A percentile compares a stretch with the other conserved stretches of the same genome.
Conservation (phyloP, 2,113 vertebrate species). For the Paramormyrops kingsleyae region DNA sequence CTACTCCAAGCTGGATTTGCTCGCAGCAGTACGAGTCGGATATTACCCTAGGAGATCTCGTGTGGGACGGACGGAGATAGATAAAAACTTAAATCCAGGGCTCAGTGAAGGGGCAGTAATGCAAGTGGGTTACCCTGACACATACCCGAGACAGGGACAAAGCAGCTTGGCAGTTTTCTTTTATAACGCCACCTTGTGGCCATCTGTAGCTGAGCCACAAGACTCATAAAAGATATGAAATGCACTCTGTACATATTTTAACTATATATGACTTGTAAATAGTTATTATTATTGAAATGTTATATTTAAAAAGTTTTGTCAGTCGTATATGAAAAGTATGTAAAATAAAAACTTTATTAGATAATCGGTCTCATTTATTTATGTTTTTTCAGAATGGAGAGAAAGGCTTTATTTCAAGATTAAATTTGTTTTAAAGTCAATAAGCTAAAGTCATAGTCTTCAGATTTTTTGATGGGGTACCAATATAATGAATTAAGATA, state of each 20-base stretch:
- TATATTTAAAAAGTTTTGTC: slow-evolving; percentile 49
- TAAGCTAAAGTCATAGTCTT: background rate
- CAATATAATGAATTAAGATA: background rate
- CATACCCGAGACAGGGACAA: background rate
- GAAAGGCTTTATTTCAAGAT: background rate
- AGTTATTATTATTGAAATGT: slow-evolving; percentile 42
- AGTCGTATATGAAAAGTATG: slow-evolving; percentile 20
- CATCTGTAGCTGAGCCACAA: slow-evolving; percentile 10
- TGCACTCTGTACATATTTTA: slow-evolving; percentile 60
- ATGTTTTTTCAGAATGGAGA: background rate
- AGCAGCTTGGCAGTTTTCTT: slow-evolving; percentile 9
- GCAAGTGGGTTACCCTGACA: background rate
- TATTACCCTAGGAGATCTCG: background rate
- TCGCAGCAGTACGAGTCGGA: background rate
- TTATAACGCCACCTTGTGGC: slow-evolving; percentile 21
- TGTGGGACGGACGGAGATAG: background rate
- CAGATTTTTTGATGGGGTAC: background rate
- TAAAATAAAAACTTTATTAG: slow-evolving; percentile 29
- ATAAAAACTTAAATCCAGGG: background rate
- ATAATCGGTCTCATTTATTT: background rate
- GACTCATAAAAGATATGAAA: slow-evolving; percentile 44
- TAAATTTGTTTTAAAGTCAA: background rate
- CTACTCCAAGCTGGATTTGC: background rate
- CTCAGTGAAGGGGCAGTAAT: background rate
- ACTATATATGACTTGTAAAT: slow-evolving; percentile 49